A percentile compares a stretch with the other conserved stretches of the same genome.
Conservation (phyloP, 2,888 invertebrate species). For the Ophonus ardosiacus region DNA sequence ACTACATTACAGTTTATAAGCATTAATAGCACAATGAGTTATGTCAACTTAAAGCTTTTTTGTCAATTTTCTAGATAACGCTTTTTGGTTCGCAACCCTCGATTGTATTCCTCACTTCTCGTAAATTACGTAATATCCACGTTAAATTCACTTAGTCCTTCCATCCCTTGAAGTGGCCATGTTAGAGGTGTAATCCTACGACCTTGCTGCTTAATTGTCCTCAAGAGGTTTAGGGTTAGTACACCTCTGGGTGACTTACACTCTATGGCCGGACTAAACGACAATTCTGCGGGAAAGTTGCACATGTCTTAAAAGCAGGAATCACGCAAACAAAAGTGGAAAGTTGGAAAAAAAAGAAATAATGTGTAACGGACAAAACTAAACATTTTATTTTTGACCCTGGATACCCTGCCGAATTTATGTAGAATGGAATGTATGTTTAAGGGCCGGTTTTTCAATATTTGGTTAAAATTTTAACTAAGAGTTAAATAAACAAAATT, state of each 20-base stretch:
- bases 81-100: too few relatives aligned
- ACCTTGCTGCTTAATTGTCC: constrained; percentile 38
- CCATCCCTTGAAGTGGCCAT: neutral
- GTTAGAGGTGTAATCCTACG: constrained; percentile 1
- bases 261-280: neutral
- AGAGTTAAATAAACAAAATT: too few relatives aligned
- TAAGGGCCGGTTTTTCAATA: too few relatives aligned
- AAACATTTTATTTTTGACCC: too few relatives aligned
- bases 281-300: neutral
- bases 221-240: neutral
- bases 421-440: too few relatives aligned
- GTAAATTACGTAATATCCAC: neutral
- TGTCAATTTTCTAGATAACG: too few relatives aligned
- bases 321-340: neutral
- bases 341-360: neutral
- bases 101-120: neutral
- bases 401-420: too few relatives aligned
- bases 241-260: neutral
- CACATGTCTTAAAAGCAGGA: neutral
- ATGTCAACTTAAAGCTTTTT: too few relatives aligned
- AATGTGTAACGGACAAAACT: too few relatives aligned
- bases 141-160: neutral
- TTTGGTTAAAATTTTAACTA: too few relatives aligned
- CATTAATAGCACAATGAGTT: too few relatives aligned
- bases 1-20: too few relatives aligned